Conservation (phyloP, 2,797 vertebrate genomes). For the Argya squamiceps region DNA sequence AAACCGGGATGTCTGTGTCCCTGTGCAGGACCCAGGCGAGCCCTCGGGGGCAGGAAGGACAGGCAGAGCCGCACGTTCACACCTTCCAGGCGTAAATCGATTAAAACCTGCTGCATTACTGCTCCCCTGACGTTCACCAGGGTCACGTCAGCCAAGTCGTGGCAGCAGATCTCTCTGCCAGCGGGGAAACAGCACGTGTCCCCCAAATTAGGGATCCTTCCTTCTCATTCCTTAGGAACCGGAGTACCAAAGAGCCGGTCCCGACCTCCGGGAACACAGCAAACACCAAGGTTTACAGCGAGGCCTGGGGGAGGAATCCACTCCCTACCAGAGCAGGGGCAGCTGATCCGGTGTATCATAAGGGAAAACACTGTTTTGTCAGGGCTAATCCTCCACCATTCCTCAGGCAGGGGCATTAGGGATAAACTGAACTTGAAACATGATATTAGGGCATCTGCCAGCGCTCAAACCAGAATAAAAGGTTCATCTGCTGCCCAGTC, state of each 20-base stretch:
- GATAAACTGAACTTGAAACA: constrained; percentile 24
- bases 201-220: neutral
- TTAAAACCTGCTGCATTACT: neutral
- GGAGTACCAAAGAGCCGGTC: neutral
- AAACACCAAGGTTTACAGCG: neutral
- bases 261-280: fast-evolving
- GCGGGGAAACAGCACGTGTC: fast-evolving
- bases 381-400: neutral
- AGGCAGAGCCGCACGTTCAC: neutral
- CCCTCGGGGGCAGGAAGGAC: neutral
- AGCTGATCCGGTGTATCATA: neutral
- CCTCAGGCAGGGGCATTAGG: neutral
- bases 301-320: neutral
- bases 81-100: neutral
- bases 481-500: constrained; percentile 28
- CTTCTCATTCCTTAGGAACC: neutral
- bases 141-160: neutral
- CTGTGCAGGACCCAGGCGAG: neutral
- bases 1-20: neutral
- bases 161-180: neutral
- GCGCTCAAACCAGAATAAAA: neutral
- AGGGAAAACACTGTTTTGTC: neutral
- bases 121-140: neutral
- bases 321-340: neutral
- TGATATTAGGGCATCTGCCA: constrained; percentile 19